Evolutionary conservation across 2,888 invertebrate species (phyloP), one percentile per base, ranked within the genome.

Genomic region (Drosophila kokeensis): DNA sequence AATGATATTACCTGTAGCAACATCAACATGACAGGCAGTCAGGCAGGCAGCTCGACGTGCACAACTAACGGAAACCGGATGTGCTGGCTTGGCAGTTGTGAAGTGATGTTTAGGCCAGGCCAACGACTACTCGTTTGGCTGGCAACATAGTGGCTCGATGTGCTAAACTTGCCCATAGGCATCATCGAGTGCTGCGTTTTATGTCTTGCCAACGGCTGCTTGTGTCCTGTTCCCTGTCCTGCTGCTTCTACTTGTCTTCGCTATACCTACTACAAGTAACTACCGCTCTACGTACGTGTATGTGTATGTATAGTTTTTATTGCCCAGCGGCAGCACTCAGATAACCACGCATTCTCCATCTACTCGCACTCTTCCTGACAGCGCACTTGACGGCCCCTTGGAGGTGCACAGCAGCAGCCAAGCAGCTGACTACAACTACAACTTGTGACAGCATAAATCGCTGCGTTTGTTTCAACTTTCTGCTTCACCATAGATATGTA

Each of bases 1-100:
- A 87, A 90, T 87, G 90, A 90, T 87, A 90, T 90, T 87, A 87
- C 87, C 89, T 90, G 89, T 82, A 88, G 87, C 87, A 88, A 86
- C 87, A 83, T 82, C 90, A 82, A 74, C 86, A 76, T 83, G 83
- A 86, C 90, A 86, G 74, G 67, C 52, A 53, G 50, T 18, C 24
- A 50, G 42, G 27, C 34, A 36, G 32, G 30, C 34, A 32, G 48
- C 61, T 42, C 57, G 69, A 81, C 81, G 73, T 75, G 86, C 76
- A 64, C 79, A 76, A 88, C 88, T 76, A 88, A 86, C 90, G 86
- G 90, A 87, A 86, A 85, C 90, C 79, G 86, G 86, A 86, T 89
- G 86, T 87, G 86, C 86, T 89, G 81, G 88, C 88, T 88, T 89
- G 90, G 88, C 90, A 87, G 90, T 85, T 87, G 81, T 81, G 83